These are phyloP conservation scores for Latrodectus geometricus DNA, from an alignment of 1,140 invertebrate genomes.

Conservation along the genomic window DNA sequence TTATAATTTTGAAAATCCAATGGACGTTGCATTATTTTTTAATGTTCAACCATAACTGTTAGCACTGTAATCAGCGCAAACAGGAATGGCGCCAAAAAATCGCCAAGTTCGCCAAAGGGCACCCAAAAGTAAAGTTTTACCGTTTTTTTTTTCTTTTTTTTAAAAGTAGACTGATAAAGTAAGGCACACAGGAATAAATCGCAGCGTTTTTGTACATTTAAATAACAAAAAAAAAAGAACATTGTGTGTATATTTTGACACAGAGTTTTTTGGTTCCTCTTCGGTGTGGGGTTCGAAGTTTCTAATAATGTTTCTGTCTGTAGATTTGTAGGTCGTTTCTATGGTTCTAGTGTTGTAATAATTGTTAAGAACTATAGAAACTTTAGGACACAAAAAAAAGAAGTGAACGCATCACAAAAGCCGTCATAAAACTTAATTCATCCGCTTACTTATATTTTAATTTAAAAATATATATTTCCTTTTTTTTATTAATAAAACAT, in stretches of 20 bases:
- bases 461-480: no score
- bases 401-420: neutral
- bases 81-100: no score
- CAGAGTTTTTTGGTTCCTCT: slow-evolving; percentile 6
- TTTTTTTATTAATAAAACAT: no score
- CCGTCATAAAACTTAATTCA: neutral
- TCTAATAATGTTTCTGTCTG: slow-evolving; percentile 38
- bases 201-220: slow-evolving; percentile 17
- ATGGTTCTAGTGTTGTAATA: slow-evolving; percentile 56
- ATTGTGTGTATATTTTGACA: slow-evolving; percentile 29
- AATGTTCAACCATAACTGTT: slow-evolving; percentile 16
- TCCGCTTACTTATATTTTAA: no score
- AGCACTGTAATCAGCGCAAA: no score
- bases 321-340: slow-evolving; percentile 60
- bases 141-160: no score
- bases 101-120: slow-evolving; percentile 23
- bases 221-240: neutral
- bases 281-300: slow-evolving; percentile 42
- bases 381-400: slow-evolving; percentile 24
- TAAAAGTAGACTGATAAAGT: neutral
- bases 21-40: no score
- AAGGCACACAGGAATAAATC: no score
- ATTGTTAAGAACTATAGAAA: slow-evolving; percentile 58
- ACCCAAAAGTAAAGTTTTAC: no score
- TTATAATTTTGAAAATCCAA: no score